Conservation (phyloP, 2,888 invertebrate genomes). For the Drosophila eohydei region DNA sequence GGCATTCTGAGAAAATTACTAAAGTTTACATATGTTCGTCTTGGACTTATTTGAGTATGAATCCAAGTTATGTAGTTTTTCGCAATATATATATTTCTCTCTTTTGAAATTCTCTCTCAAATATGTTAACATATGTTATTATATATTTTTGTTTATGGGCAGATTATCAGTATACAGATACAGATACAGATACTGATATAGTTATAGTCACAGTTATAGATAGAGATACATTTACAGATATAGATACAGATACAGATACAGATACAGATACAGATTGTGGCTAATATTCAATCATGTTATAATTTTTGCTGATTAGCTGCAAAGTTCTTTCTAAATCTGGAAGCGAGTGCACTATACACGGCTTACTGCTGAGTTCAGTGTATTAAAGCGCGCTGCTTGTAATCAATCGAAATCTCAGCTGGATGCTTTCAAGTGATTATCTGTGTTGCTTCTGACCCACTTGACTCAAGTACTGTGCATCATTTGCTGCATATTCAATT, state of each 20-base stretch:
- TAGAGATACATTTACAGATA: no score
- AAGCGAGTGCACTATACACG: neutral
- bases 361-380: neutral
- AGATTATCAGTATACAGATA: neutral
- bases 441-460: conserved; percentile 18
- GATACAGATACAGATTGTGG: no score
- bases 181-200: no score
- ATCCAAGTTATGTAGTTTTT: neutral
- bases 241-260: no score
- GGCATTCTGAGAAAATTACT: conserved; percentile 16
- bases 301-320: neutral
- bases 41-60: neutral
- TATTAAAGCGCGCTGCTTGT: conserved; percentile 3
- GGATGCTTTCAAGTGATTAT: conserved; percentile 61
- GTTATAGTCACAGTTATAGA: no score
- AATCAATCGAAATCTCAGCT: conserved; percentile 52
- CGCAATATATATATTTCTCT: neutral
- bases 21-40: conserved; percentile 17
- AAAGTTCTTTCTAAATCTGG: neutral
- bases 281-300: no score
- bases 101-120: neutral
- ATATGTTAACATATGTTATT: neutral
- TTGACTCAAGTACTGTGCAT: conserved; percentile 38
- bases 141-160: neutral
- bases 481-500: conserved; percentile 75